Base-by-base conservation (phyloP, 2,888 invertebrate species). In the Drosophila ezoana region DNA sequence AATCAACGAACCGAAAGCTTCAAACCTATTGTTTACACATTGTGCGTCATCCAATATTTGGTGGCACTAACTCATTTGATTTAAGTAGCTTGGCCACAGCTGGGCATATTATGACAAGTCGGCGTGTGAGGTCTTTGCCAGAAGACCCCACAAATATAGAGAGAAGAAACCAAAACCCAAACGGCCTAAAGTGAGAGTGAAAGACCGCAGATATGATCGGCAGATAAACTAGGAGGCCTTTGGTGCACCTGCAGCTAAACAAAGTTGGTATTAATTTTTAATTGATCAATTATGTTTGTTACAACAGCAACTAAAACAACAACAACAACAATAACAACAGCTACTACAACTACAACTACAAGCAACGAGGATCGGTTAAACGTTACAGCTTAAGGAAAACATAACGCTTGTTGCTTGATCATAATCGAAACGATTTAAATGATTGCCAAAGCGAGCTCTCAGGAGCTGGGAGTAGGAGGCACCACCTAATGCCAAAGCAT, bases 401-500 rank as follows among this genome's bases (percentile, higher is more conserved):
- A 80, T 76, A 83, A 72, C 64, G 80, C 73, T 65, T 76, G 69
- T 74, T 80, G 73, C 82, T 80, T 82, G 87, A 85, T 85, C 82
- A 85, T 78, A 87, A 85, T 85, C 85, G 72, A 72, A 80, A 65
- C 85, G 84, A 85, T 85, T 87, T 85, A 85, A 83, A 67, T 78
- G 82, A 85, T 85, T 85, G 85, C 80, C 72, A 71, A 65, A 73
- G 73, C 76, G 40, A 11, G 3, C 35, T 35, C 57, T 38, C 47
- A 43, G 52, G 32, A 56, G 59, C 48, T 33, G 37, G 47, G 40
- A 61, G 72, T 35, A 52, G 65, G 35, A 48, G 63, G 33, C 32
- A 32, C 44, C 35, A 16, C 8, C 58, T 58, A 53, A 61, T 63
- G 69, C 63, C 59, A 40, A 35, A 20, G 32, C 40, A 28, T 28